phyloP scores from a whole-genome alignment of 1,140 invertebrate genomes.

The Apis dorsata region DNA sequence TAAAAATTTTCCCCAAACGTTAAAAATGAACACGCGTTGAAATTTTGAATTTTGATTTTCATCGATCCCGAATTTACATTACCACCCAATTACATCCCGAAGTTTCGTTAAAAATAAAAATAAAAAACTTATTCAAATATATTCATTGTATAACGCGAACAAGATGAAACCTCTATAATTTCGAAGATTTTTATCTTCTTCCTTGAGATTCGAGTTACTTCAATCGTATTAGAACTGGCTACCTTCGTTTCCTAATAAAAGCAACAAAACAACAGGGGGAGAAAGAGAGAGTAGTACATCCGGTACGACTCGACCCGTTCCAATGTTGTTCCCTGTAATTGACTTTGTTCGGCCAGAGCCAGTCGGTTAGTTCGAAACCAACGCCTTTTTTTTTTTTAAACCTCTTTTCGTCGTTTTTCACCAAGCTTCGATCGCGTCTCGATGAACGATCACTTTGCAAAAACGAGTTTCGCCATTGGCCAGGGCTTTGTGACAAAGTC shows the following conservation, averaged over 20 bases:
- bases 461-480: background rate
- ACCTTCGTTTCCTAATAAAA: background rate
- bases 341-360: constrained; percentile 10
- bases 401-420: background rate
- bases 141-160: no score
- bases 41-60: no score
- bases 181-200: no score
- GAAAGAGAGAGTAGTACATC: background rate
- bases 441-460: background rate
- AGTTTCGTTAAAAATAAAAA: no score
- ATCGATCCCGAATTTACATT: no score
- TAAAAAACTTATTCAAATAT: no score
- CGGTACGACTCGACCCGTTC: background rate
- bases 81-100: no score
- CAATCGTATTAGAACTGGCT: background rate
- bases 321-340: constrained; percentile 13
- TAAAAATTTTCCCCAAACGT: no score
- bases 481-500: background rate
- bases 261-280: background rate
- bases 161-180: no score
- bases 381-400: background rate
- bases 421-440: background rate
- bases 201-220: no score
- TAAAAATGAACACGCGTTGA: no score
- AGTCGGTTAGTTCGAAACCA: background rate